Evolutionary conservation across 2,888 invertebrate genomes (phyloP), one percentile per base, ranked within the genome.

Genomic region (Amiota mariae): DNA sequence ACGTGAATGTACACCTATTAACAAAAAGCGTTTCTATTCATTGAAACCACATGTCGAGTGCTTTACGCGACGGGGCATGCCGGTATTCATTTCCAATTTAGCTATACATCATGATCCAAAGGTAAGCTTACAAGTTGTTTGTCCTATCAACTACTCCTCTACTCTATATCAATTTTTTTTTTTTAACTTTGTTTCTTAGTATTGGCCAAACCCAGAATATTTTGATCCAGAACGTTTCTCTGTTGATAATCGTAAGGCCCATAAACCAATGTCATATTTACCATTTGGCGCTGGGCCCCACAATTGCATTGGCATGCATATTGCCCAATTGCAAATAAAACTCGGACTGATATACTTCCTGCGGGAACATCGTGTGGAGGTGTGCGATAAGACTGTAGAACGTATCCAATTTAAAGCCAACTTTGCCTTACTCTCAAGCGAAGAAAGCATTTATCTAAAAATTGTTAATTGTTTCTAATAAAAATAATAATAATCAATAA

Each of bases 171-270:
- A 11, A 1, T 2, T 13, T 10, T 57, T n/a, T 13, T 15, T 4
- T 57, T 57, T 1, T 8, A 24, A 8, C 3, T 59, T 18, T 20
- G 59, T 10, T 46, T 57, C 67, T 9, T 70, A 89, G 89, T 88
- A 88, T 75, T 89, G 89, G 84, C 88, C 89, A 4, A 82, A 89
- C 46, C 89, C 89, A 8, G 82, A 88, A 2, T 81, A 77, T n/a
- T 89, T 89, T 66, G 85, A 89, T 79, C 89, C 89, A 24, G 89
- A 89, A 70, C 85, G 89, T 24, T 89, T 89, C 73, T 82, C 79
- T 12, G 76, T 85, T 0, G 85, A 83, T 36, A 88, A 88, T 59
- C 86, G 84, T 56, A 68, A 76, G 1, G 80, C 78, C 1, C 85
- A 89, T n/a, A 78, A 77, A 4, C 89, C 89, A 48, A 87, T 87